Evolutionary conservation across 2,797 vertebrate genomes (phyloP).

Genomic region (Lophius americanus): DNA sequence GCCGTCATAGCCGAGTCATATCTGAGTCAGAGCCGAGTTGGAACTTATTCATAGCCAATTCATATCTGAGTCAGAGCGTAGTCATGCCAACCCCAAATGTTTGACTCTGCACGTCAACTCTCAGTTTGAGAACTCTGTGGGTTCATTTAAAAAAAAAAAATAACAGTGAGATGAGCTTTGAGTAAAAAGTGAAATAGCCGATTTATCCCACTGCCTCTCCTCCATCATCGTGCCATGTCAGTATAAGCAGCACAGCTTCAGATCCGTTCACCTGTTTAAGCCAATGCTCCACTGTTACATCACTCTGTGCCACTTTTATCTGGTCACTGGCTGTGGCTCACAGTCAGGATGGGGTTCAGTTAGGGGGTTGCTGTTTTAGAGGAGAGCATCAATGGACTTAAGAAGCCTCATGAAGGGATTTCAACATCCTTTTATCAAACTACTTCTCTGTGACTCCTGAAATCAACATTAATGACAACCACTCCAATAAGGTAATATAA

Average conservation of each 20-base stretch:
- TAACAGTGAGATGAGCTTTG: neutral
- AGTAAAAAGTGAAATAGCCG: neutral
- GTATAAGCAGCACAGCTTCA: constrained; percentile 25
- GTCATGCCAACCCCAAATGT: constrained; percentile 39
- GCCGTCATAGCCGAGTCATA: no score
- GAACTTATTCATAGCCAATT: no score
- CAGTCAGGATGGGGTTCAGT: constrained; percentile 32
- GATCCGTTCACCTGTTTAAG: neutral
- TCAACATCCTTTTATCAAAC: constrained; percentile 10
- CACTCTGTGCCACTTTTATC: constrained; percentile 16
- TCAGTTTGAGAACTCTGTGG: constrained; percentile 2
- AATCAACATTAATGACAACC: no score
- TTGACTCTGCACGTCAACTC: constrained; percentile 6
- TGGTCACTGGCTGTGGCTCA: constrained; percentile 11
- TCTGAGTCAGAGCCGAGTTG: no score
- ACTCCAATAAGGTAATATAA: neutral
- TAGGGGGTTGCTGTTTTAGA: neutral
- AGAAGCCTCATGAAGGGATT: neutral
- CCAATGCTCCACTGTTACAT: constrained; percentile 7
- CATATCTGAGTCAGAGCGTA: neutral
- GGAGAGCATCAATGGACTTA: constrained; percentile 6
- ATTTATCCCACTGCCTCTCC: neutral
- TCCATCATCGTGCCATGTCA: neutral
- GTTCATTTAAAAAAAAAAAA: neutral
- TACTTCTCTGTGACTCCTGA: neutral